Evolutionary conservation across 2,797 vertebrate species (phyloP), one percentile per base, ranked within the genome.

Genomic region (Catamblyrhynchus diadema): DNA sequence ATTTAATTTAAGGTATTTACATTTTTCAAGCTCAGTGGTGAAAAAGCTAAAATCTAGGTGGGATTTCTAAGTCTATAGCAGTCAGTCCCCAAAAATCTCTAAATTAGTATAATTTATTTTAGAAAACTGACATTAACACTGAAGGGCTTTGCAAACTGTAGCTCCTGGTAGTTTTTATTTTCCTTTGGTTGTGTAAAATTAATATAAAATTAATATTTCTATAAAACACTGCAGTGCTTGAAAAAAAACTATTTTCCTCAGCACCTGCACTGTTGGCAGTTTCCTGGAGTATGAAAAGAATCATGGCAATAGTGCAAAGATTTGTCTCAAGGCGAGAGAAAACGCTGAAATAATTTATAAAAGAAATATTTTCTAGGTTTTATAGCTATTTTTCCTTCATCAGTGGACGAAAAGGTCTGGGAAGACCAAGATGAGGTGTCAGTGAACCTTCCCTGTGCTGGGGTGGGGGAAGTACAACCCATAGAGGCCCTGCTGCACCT

Each of bases 381-480:
- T 1, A 13, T 69, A 87, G 86, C 92, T 80, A 44, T 42, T 47
- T 86, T 93, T 94, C 86, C 91, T 91, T 94, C 89, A 89, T 88
- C 19, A 37, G 6, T 53, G 85, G 84, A 83, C 3, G 2, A 60
- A 24, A 9, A n/a, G 41, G 39, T 44, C 33, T 86, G 88, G 21
- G 81, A 24, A 44, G 39, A 13, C 42, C 67, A 33, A 73, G 16
- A 1, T 35, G n/a, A 21, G 15, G 59, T 24, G 59, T 42, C 13
- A 96, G 47, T 96, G 94, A n/a, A 88, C 80, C n/a, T 96, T 97
- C 19, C 94, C 78, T 15, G 77, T 81, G 72, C 81, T 95, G 81
- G 51, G 66, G 14, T 97, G 95, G 12, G 97, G 97, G 75, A 97
- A 97, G 71, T 97, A 96, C 6, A 85, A 7, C 12, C 96, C 95